Base-by-base conservation (phyloP, 2,113 vertebrate genomes). In the Gila orcuttii region DNA sequence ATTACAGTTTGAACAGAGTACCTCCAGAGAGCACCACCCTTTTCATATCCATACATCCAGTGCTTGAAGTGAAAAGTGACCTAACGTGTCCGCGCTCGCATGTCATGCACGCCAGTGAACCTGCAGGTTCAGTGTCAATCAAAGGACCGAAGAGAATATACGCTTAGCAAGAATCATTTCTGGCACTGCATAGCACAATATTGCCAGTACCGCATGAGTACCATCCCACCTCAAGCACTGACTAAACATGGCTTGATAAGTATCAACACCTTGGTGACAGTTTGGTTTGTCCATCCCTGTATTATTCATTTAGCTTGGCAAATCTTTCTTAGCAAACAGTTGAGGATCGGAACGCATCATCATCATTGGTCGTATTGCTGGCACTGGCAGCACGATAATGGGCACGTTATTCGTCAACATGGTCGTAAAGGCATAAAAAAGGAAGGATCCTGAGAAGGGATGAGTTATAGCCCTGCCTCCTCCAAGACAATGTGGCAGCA, bases 231-330 rank as follows among this genome's bases (percentile, higher is more conserved):
- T 73, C 69, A 73, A 73, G 69, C 69, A 73, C 69, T n/a, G 69
- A 13, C 66, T 69, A 55, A 79, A n/a, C 19, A 59, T 79, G 31
- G 11, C 17, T 79, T 59, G 76, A 79, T n/a, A 79, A 79, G 55
- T 39, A 79, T 33, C 59, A 28, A 33, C 15, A 9, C 25, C 9
- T 10, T 28, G 2, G 25, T 52, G n/a, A 50, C 33, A 25, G 73
- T 50, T 15, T 25, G 5, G 1, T 50, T 47, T 52, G 4, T 55
- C 52, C 52, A 55, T 52, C n/a, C 28, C 6, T 1, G n/a, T 28
- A 47, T 47, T 8, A 9, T n/a, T 28, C 6, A 33, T 77, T 52
- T 6, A 52, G 13, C 75, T 55, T 78, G 7, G 19, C 21, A 42
- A 42, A 23, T 71, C 5, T 71, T 68, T 6, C 62, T 28, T 25